phyloP scores from a whole-genome alignment of 2,113 vertebrate genomes.

The Lamprologus tigripictilis region DNA sequence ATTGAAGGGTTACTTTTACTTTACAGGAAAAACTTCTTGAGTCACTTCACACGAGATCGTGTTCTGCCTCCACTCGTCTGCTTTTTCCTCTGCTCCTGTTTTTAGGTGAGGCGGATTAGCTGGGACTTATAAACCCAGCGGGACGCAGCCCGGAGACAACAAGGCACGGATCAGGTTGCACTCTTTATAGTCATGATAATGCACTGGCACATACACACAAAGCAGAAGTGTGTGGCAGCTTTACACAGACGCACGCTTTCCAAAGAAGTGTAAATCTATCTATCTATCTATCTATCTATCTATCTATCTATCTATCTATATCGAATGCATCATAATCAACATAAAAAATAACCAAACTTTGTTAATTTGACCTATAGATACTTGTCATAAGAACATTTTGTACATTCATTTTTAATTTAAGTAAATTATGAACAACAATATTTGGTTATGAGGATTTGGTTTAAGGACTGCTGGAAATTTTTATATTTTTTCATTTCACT shows the following conservation, averaged over 20 bases:
- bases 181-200: not conserved
- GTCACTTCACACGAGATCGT: not conserved
- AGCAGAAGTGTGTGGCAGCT: not conserved
- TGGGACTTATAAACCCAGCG: not conserved
- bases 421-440: not conserved
- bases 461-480: not conserved
- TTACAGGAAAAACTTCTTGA: too few relatives aligned
- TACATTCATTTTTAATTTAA: not conserved
- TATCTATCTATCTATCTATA: not conserved
- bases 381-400: not conserved
- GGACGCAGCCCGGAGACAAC: not conserved
- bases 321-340: not conserved
- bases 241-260: not conserved
- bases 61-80: not conserved
- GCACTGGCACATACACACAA: not conserved
- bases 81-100: not conserved
- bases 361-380: not conserved
- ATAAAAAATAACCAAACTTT: not conserved
- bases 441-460: not conserved
- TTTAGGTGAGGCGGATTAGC: conserved; percentile 37
- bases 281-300: too few relatives aligned
- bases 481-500: not conserved
- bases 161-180: conserved; percentile 13
- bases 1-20: not conserved
- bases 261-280: not conserved